These are phyloP conservation scores for Agrotis exclamationis DNA, from an alignment of 2,888 invertebrate genomes.

Conservation along the genomic window DNA sequence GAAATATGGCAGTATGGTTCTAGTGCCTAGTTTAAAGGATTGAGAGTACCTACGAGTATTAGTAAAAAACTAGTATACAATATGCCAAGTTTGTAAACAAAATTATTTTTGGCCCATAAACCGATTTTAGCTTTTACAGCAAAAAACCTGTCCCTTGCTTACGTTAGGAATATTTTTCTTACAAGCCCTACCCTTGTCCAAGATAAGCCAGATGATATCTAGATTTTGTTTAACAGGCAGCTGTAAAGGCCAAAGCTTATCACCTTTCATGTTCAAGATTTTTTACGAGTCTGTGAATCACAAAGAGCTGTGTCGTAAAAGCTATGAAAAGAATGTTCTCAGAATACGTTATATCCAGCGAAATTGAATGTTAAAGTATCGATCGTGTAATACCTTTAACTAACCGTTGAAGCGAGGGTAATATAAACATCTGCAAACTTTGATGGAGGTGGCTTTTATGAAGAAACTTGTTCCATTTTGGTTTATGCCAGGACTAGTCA, in stretches of 20 bases:
- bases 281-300: constrained; percentile 34
- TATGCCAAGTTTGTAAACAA: too few relatives aligned
- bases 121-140: constrained; percentile 7
- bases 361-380: constrained; percentile 47
- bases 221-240: constrained; percentile 31
- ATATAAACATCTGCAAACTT: constrained; percentile 55
- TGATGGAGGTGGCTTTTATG: constrained; percentile 43
- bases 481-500: constrained; percentile 25
- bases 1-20: too few relatives aligned
- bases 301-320: constrained; percentile 19
- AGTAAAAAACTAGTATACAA: too few relatives aligned
- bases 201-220: constrained; percentile 43
- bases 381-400: constrained; percentile 53
- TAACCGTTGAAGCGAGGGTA: constrained; percentile 53
- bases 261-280: constrained; percentile 31
- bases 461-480: constrained; percentile 45
- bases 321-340: constrained; percentile 15
- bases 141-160: background rate
- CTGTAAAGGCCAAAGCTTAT: constrained; percentile 44
- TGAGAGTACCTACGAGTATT: too few relatives aligned
- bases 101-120: background rate
- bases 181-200: constrained; percentile 28
- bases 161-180: constrained; percentile 20
- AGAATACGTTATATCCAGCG: constrained; percentile 26
- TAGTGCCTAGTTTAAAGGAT: too few relatives aligned